A percentile compares a stretch with the other conserved stretches of the same genome.
These are phyloP conservation scores for Sepiola atlantica DNA, from an alignment of 2,888 invertebrate species.

Conservation along the genomic window DNA sequence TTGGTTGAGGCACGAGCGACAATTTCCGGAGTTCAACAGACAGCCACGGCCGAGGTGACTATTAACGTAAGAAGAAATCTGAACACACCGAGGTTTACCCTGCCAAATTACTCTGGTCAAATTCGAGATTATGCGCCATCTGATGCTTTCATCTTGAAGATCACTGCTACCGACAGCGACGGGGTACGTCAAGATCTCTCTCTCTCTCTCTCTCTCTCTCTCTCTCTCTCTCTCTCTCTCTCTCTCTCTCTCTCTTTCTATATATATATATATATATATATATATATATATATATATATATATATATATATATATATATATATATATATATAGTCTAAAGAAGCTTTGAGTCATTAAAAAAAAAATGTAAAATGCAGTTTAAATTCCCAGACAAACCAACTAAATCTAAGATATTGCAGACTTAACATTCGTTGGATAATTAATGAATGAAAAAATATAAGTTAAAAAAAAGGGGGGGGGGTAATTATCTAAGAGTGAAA, in stretches of 20 bases:
- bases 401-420: too few species aligned
- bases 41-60: conserved; percentile 58
- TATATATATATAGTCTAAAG: conserved; percentile 43
- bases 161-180: conserved; percentile 65
- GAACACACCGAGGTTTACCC: conserved; percentile 57
- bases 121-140: conserved; percentile 47
- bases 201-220: too few species aligned
- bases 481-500: too few species aligned
- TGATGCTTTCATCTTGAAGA: conserved; percentile 62
- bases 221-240: too few species aligned
- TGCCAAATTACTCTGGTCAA: conserved; percentile 55
- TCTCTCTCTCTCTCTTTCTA: too few species aligned
- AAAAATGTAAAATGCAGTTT: too few species aligned
- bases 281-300: not conserved
- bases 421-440: too few species aligned
- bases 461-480: too few species aligned
- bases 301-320: conserved; percentile 46
- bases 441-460: too few species aligned
- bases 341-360: too few species aligned
- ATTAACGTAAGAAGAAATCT: conserved; percentile 61
- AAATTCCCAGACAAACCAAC: too few species aligned
- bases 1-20: not conserved
- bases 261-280: not conserved
- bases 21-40: not conserved
- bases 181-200: conserved; percentile 57